Percentiles rank a stretch among this genome's conserved stretches.
Conservation (phyloP, 2,888 invertebrate genomes). For the Agrotis ipsilon region DNA sequence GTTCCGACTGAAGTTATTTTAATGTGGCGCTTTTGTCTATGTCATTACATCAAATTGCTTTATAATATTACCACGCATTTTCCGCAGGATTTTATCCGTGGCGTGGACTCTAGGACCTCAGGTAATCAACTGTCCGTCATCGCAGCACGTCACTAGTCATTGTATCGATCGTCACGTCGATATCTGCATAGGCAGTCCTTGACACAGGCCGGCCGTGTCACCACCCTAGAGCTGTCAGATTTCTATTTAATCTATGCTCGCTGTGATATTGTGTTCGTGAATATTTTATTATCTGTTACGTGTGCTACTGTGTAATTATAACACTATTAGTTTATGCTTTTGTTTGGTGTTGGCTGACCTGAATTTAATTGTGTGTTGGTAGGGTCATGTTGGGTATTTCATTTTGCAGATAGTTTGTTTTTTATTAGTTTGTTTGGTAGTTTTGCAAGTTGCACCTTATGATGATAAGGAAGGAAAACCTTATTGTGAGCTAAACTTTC, state of each 20-base stretch:
- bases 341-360: conserved; percentile 35
- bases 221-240: conserved; percentile 65
- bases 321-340: conserved; percentile 35
- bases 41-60: too few species aligned
- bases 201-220: conserved; percentile 73
- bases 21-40: too few species aligned
- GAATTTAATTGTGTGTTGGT: conserved; percentile 23
- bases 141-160: conserved; percentile 70
- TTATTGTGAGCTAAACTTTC: background rate
- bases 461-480: too few species aligned
- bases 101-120: background rate
- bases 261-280: conserved; percentile 51
- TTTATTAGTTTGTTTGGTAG: background rate
- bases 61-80: too few species aligned
- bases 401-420: background rate
- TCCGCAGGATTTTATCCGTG: too few species aligned
- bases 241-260: conserved; percentile 66
- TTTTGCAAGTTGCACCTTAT: background rate
- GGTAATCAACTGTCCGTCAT: conserved; percentile 65
- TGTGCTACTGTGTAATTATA: conserved; percentile 51
- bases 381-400: background rate
- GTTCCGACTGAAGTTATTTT: too few species aligned
- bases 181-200: conserved; percentile 86
- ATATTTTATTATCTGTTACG: conserved; percentile 60
- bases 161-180: conserved; percentile 77